These are phyloP conservation scores for Orthosia gracilis DNA, from an alignment of 2,888 invertebrate genomes.

Conservation along the genomic window DNA sequence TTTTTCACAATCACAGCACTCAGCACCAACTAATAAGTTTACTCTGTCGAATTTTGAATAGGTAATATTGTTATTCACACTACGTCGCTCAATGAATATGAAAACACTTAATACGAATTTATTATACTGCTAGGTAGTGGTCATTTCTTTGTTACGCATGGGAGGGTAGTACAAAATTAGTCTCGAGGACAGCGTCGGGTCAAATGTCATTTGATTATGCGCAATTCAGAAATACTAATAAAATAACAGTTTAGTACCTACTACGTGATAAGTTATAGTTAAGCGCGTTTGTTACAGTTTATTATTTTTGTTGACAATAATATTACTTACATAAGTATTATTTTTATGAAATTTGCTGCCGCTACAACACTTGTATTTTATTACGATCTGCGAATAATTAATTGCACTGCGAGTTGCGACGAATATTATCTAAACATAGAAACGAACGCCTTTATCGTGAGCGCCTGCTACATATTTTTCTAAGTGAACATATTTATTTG, in stretches of 20 bases:
- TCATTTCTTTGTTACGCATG: conserved; percentile 23
- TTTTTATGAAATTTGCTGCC: conserved; percentile 25
- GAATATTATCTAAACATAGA: conserved; percentile 47
- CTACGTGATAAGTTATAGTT: not conserved
- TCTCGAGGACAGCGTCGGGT: conserved; percentile 45
- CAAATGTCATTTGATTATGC: conserved; percentile 48
- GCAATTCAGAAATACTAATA: conserved; percentile 30
- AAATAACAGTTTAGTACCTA: conserved; percentile 21
- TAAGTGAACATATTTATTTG: conserved; percentile 67
- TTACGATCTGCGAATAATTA: conserved; percentile 38
- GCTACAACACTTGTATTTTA: conserved; percentile 42
- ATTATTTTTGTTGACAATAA: conserved; percentile 22
- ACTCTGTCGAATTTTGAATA: conserved; percentile 26
- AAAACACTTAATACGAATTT: conserved; percentile 34
- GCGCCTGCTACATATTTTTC: conserved; percentile 62
- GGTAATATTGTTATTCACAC: conserved; percentile 19
- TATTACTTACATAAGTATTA: conserved; percentile 8
- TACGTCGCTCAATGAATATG: conserved; percentile 43
- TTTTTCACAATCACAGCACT: conserved; percentile 41
- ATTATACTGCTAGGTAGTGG: conserved; percentile 22
- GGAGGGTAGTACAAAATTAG: conserved; percentile 44
- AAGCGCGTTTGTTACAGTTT: conserved; percentile 6
- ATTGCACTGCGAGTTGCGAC: conserved; percentile 25
- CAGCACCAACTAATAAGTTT: conserved; percentile 21
- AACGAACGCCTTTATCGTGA: conserved; percentile 60